Evolutionary conservation across 2,113 vertebrate species (phyloP).

Genomic region (Nothocercus julius): DNA sequence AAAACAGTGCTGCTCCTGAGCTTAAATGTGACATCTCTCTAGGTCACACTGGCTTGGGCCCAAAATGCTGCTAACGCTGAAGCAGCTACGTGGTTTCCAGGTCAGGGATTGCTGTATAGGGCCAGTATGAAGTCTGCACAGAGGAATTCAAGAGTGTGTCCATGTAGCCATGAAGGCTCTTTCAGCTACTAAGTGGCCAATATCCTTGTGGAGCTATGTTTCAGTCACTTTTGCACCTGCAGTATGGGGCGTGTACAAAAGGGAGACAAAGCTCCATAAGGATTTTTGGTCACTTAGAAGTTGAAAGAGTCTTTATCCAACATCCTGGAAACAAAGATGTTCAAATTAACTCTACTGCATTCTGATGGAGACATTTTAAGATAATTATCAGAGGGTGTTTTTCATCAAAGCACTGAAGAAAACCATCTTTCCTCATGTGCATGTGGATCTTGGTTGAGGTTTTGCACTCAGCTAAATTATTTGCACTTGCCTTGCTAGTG

Average conservation of each 20-base stretch:
- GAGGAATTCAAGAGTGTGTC: not conserved
- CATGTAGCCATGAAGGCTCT: not conserved
- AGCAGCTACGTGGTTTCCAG: not conserved
- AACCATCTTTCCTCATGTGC: not conserved
- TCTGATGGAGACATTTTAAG: not conserved
- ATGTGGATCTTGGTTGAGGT: not conserved
- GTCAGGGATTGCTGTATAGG: not conserved
- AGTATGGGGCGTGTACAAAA: not conserved
- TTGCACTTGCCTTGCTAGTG: not conserved
- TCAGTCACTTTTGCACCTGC: not conserved
- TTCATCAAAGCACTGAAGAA: not conserved
- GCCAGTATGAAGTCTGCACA: not conserved
- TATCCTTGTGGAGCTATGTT: not conserved
- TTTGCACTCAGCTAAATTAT: not conserved
- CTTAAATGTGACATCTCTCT: not conserved
- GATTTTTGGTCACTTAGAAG: not conserved
- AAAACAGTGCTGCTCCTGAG: not conserved
- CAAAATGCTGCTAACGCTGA: not conserved
- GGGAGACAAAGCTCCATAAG: not conserved
- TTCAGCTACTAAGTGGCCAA: not conserved
- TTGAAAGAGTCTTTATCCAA: not conserved
- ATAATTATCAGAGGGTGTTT: not conserved
- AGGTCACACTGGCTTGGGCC: not conserved
- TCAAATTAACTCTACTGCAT: not conserved
- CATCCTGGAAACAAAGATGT: not conserved